phyloP scores from a whole-genome alignment of 1,140 invertebrate genomes.

The Drosophila orena region DNA sequence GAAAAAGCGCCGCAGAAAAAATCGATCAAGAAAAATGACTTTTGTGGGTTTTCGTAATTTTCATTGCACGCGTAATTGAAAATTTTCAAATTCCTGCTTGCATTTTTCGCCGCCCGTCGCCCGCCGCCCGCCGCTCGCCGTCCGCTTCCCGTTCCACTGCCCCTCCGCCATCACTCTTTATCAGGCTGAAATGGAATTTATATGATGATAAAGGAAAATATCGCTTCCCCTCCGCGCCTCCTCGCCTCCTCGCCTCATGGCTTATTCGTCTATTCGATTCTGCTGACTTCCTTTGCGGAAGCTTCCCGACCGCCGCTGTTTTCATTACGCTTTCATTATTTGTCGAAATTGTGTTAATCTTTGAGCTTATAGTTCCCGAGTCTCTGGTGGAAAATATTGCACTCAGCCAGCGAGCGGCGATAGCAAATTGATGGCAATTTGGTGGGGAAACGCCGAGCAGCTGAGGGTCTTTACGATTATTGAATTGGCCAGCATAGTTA shows the following conservation, averaged over 20 bases:
- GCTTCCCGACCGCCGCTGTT: conserved; percentile 16
- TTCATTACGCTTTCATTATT: conserved; percentile 81
- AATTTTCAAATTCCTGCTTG: conserved; percentile 83
- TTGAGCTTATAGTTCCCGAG: conserved; percentile 56
- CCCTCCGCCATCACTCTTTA: conserved; percentile 23
- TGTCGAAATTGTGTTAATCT: conserved; percentile 82
- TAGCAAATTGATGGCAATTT: conserved; percentile 74
- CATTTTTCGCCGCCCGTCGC: conserved; percentile 54
- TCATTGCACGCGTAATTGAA: conserved; percentile 83
- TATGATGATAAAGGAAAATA: conserved; percentile 78
- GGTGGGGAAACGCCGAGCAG: conserved; percentile 7
- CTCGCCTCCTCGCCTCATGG: not conserved
- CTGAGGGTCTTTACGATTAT: conserved; percentile 48
- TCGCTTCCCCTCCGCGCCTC: conserved; percentile 13
- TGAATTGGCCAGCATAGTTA: conserved; percentile 48
- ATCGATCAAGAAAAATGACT: conserved; percentile 84
- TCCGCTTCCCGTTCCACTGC: not conserved
- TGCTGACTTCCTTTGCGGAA: conserved; percentile 24
- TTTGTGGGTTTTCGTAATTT: conserved; percentile 83
- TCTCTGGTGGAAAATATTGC: conserved; percentile 36
- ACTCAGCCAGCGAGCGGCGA: conserved; percentile 12
- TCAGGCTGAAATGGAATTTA: conserved; percentile 71
- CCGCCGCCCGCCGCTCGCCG: too few relatives aligned
- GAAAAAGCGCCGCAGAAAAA: conserved; percentile 48
- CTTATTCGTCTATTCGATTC: conserved; percentile 33